Evolutionary conservation across 2,797 vertebrate genomes (phyloP).

Genomic region (Neosilurus mollespiculum): DNA sequence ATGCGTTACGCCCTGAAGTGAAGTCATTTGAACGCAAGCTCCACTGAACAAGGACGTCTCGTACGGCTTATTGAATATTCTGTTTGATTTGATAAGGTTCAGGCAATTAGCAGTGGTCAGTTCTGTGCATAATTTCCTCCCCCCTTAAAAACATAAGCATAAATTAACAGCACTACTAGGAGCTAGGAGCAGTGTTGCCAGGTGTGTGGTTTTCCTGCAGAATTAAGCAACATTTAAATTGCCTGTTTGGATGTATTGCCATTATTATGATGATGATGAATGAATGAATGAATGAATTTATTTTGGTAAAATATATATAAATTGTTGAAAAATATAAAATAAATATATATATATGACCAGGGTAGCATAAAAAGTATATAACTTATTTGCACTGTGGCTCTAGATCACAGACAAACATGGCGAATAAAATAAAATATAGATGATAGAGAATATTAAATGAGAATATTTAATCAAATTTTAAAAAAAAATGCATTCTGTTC

Average conservation of each 20-base stretch:
- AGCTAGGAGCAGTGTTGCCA: not conserved
- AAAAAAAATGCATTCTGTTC: too few relatives aligned
- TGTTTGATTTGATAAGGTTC: conserved; percentile 1
- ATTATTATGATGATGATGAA: too few relatives aligned
- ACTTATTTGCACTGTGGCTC: too few relatives aligned
- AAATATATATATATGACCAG: too few relatives aligned
- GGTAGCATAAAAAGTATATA: too few relatives aligned
- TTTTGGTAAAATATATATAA: too few relatives aligned
- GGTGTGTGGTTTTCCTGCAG: not conserved
- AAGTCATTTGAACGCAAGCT: not conserved
- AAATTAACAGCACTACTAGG: not conserved
- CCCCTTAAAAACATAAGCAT: not conserved
- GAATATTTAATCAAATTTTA: too few relatives aligned
- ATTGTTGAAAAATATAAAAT: too few relatives aligned
- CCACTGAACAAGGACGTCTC: not conserved
- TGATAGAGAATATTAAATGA: too few relatives aligned
- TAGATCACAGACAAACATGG: too few relatives aligned
- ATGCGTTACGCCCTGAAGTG: not conserved
- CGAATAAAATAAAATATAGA: too few relatives aligned
- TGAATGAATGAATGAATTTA: too few relatives aligned
- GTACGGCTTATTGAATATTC: not conserved
- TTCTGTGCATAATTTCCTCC: not conserved
- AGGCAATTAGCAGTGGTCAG: not conserved
- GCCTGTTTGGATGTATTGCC: not conserved
- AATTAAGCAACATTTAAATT: not conserved